A percentile compares a stretch with the other conserved stretches of the same genome.
Conservation (phyloP, 2,888 invertebrate species). For the Pseudanteris insignis region DNA sequence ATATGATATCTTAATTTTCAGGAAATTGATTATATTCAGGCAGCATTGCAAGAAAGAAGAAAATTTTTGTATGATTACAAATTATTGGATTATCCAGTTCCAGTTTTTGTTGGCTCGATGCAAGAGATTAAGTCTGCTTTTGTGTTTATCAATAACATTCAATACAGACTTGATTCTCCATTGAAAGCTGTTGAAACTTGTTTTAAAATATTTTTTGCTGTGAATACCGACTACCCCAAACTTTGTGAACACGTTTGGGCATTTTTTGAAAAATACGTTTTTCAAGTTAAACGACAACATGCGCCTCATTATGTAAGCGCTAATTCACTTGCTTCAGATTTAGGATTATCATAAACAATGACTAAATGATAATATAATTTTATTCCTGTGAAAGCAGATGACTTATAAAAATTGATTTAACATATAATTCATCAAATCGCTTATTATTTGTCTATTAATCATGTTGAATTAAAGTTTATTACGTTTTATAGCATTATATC, state of each 20-base stretch:
- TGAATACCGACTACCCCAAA: constrained; percentile 39
- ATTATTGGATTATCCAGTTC: constrained; percentile 38
- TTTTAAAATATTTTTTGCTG: constrained; percentile 38
- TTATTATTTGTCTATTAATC: too few relatives aligned
- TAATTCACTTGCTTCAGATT: constrained; percentile 39
- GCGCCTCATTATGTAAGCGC: constrained; percentile 43
- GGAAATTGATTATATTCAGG: constrained; percentile 30
- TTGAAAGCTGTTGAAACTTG: constrained; percentile 42
- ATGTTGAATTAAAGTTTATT: too few relatives aligned
- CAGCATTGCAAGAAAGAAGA: constrained; percentile 31
- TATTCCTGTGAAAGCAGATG: too few relatives aligned
- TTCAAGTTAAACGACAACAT: constrained; percentile 36
- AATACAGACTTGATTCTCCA: constrained; percentile 41
- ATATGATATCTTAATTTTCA: too few relatives aligned
- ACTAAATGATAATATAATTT: too few relatives aligned
- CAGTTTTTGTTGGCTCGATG: constrained; percentile 41
- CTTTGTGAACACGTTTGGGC: constrained; percentile 40
- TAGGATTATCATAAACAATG: constrained; percentile 36
- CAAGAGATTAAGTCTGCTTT: constrained; percentile 40
- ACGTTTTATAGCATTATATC: too few relatives aligned
- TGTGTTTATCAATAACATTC: constrained; percentile 30
- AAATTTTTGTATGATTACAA: constrained; percentile 36
- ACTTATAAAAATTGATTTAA: too few relatives aligned
- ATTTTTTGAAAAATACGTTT: constrained; percentile 40
- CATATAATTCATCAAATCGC: too few relatives aligned